Percentiles rank a stretch among this genome's conserved stretches.
These are phyloP conservation scores for Rhynchotus rufescens DNA, from an alignment of 2,797 vertebrate species.

Conservation along the genomic window DNA sequence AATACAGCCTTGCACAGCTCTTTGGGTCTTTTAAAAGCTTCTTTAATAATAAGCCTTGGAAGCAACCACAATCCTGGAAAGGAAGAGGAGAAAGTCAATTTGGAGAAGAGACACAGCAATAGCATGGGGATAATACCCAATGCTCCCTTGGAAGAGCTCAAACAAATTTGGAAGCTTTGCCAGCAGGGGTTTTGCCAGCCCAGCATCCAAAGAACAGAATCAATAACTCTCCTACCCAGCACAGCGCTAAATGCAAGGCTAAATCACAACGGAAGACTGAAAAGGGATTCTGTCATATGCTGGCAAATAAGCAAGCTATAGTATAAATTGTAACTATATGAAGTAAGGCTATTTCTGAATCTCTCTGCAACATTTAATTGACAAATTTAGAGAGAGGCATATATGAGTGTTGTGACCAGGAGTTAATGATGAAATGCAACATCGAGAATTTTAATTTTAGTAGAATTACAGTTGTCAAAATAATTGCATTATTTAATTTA, in stretches of 20 bases:
- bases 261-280: background rate
- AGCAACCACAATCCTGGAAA: background rate
- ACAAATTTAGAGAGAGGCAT: slow-evolving; percentile 45
- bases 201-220: background rate
- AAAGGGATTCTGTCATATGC: background rate
- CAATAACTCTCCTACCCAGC: background rate
- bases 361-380: slow-evolving; percentile 33
- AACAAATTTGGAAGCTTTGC: background rate
- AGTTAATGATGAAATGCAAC: slow-evolving; percentile 63
- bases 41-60: background rate
- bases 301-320: background rate
- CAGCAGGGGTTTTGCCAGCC: background rate
- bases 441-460: slow-evolving; percentile 72
- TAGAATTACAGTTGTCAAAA: slow-evolving; percentile 72
- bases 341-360: slow-evolving; percentile 27
- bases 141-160: background rate
- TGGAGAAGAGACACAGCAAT: background rate
- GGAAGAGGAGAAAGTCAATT: background rate
- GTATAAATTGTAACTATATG: background rate
- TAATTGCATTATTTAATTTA: slow-evolving; percentile 73
- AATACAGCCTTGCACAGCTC: background rate
- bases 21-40: background rate
- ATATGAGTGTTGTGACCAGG: slow-evolving; percentile 36
- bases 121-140: background rate
- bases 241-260: background rate